Conservation (phyloP, 1,140 invertebrate genomes). For the Conopomorpha cramerella region DNA sequence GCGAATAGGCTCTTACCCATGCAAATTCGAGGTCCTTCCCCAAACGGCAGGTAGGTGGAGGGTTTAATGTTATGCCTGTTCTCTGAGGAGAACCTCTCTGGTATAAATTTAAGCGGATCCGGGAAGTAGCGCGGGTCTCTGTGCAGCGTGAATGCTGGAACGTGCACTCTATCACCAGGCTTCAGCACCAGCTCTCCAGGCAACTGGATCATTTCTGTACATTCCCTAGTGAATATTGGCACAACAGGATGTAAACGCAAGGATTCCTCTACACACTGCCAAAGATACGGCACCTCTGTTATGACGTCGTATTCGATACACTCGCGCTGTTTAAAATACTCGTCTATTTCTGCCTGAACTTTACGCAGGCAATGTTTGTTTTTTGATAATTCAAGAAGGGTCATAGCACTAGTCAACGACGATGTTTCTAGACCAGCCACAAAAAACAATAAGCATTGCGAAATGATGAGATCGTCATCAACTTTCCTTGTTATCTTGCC, state of each 20-base stretch:
- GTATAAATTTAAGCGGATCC: slow-evolving; percentile 35
- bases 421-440: slow-evolving; percentile 63
- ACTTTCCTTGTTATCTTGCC: slow-evolving; percentile 1
- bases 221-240: slow-evolving; percentile 6
- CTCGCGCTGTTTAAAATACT: no score
- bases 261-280: slow-evolving; percentile 8
- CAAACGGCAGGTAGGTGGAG: background rate
- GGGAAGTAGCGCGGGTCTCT: slow-evolving; percentile 8
- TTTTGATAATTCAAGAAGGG: slow-evolving; percentile 45
- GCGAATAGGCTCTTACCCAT: no score
- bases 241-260: slow-evolving; percentile 7
- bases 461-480: slow-evolving; percentile 15
- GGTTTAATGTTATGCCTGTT: background rate
- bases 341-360: slow-evolving; percentile 54
- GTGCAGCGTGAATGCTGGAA: slow-evolving; percentile 4
- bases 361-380: slow-evolving; percentile 58
- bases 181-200: background rate
- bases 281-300: slow-evolving; percentile 45
- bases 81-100: slow-evolving; percentile 42
- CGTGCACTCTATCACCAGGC: background rate
- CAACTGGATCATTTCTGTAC: background rate
- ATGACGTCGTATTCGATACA: slow-evolving; percentile 42
- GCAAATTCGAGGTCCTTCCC: background rate
- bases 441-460: slow-evolving; percentile 47
- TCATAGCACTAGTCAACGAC: slow-evolving; percentile 38